These are phyloP conservation scores for Chelonia mydas DNA, from an alignment of 2,797 vertebrate genomes.

Conservation along the genomic window DNA sequence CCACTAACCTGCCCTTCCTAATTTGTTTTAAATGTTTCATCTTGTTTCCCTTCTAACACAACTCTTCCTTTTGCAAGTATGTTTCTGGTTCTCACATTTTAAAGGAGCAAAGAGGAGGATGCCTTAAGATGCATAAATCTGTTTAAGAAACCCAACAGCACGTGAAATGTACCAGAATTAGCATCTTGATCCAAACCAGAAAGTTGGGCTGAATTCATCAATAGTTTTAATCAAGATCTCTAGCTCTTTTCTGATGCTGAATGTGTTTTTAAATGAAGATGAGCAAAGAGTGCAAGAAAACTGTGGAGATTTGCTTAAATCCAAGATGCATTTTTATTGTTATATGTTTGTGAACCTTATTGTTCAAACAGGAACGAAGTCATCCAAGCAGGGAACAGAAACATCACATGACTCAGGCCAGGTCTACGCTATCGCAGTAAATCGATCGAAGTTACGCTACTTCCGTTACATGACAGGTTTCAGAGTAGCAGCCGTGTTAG, in stretches of 20 bases:
- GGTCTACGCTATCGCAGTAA: too few species aligned
- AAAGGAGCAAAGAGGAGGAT: neutral
- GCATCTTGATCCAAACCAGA: neutral
- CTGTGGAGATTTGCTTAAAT: neutral
- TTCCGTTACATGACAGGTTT: too few species aligned
- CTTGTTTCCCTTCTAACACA: neutral
- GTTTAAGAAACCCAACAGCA: neutral
- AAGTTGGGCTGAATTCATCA: neutral
- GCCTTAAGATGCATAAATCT: neutral
- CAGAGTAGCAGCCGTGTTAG: too few species aligned
- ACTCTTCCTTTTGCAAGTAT: neutral
- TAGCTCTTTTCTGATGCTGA: accelerated
- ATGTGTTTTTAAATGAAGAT: neutral
- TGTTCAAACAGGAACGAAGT: neutral
- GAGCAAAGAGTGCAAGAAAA: neutral
- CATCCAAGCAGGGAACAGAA: neutral
- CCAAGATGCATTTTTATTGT: neutral
- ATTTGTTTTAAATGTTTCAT: neutral
- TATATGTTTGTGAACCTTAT: accelerated
- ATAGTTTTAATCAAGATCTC: neutral
- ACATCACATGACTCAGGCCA: neutral
- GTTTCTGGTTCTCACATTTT: neutral
- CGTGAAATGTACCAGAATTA: neutral
- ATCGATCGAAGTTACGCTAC: too few species aligned
- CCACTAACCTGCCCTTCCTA: neutral